Evolutionary conservation across 2,888 invertebrate genomes (phyloP).

Genomic region (Drosophila eohydei): DNA sequence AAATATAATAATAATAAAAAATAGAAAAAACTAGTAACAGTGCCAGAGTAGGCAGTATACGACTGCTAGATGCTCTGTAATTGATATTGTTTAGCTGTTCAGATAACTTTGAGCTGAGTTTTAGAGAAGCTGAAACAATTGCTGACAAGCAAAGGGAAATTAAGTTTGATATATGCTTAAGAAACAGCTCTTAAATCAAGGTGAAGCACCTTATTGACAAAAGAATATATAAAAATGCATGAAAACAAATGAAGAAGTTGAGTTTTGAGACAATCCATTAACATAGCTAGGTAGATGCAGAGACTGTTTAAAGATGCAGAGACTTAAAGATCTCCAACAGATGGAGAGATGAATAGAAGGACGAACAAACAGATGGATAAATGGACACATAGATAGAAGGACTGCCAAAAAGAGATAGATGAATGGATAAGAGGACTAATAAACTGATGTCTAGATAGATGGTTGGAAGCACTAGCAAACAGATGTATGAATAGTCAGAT

Average conservation of each 20-base stretch:
- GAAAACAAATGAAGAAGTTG: not conserved
- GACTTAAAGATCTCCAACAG: not conserved
- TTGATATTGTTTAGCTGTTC: not conserved
- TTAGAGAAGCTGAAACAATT: not conserved
- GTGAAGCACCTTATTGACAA: no score
- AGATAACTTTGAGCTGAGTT: not conserved
- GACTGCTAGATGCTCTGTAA: not conserved
- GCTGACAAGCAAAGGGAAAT: not conserved
- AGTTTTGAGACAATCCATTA: not conserved
- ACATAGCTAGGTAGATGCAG: not conserved
- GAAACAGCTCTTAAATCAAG: not conserved
- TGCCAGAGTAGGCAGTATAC: not conserved
- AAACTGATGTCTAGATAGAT: not conserved
- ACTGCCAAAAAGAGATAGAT: not conserved
- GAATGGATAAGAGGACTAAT: not conserved
- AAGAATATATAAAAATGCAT: not conserved
- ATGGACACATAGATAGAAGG: not conserved
- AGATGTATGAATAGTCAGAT: not conserved
- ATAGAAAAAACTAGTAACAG: slow-evolving; percentile 9
- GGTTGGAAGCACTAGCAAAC: not conserved
- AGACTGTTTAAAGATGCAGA: not conserved
- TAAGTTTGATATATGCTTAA: not conserved
- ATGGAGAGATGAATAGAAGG: not conserved
- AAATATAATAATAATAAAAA: slow-evolving; percentile 6
- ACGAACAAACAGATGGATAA: not conserved